These are phyloP conservation scores for Bombus superbus DNA, from an alignment of 1,140 invertebrate species.

Conservation along the genomic window DNA sequence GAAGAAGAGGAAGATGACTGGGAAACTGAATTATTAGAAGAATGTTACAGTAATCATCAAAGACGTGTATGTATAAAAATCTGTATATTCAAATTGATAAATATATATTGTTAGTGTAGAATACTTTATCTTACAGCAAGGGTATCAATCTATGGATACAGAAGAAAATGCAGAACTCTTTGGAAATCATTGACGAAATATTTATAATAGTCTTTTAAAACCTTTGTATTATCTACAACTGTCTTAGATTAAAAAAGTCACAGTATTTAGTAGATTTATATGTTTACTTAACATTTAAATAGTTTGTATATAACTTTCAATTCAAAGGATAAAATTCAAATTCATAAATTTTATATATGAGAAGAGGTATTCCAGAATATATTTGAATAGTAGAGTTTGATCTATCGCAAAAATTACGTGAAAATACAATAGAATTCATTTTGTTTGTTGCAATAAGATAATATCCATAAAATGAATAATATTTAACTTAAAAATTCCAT, in stretches of 20 bases:
- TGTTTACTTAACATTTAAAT: constrained; percentile 38
- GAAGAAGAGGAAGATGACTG: constrained; percentile 85
- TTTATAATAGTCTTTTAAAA: constrained; percentile 32
- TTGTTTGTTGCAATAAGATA: constrained; percentile 4
- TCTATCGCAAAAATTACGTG: background rate
- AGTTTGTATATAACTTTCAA: constrained; percentile 25
- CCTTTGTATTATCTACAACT: constrained; percentile 41
- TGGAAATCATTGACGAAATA: constrained; percentile 63
- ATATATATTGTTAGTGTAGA: constrained; percentile 47
- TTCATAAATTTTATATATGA: constrained; percentile 47
- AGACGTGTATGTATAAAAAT: constrained; percentile 76
- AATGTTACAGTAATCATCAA: constrained; percentile 76
- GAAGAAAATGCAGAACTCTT: constrained; percentile 80
- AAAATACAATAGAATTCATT: constrained; percentile 1
- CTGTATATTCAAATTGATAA: background rate
- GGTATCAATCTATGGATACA: constrained; percentile 80
- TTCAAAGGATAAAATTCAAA: constrained; percentile 30
- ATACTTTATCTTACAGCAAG: constrained; percentile 77
- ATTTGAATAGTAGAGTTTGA: constrained; percentile 30
- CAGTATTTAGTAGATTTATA: constrained; percentile 56
- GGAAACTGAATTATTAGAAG: constrained; percentile 85
- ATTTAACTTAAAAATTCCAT: constrained; percentile 16
- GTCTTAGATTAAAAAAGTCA: constrained; percentile 24
- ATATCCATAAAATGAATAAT: constrained; percentile 14
- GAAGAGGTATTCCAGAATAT: constrained; percentile 31